phyloP scores from a whole-genome alignment of 2,797 vertebrate species.

The Cirrhinus molitorella region DNA sequence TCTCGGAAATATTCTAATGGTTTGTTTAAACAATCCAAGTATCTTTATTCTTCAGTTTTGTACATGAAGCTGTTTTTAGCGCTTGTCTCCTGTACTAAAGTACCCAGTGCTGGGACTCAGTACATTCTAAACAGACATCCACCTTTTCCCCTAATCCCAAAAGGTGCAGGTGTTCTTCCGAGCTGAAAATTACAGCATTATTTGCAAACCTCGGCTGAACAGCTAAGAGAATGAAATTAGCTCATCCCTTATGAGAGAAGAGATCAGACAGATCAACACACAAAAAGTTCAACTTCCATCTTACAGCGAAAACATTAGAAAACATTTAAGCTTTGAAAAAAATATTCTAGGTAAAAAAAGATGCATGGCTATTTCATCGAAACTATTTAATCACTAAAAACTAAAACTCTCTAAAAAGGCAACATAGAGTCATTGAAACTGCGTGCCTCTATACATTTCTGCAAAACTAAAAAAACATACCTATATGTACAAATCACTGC shows the following conservation, averaged over 20 bases:
- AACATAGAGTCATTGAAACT: too few relatives aligned
- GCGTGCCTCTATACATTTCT: too few relatives aligned
- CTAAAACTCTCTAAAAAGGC: too few relatives aligned
- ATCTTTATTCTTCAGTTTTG: conserved; percentile 34
- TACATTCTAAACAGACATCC: conserved; percentile 46
- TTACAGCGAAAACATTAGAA: background rate
- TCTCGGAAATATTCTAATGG: conserved; percentile 1
- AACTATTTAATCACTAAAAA: too few relatives aligned
- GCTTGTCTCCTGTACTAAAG: conserved; percentile 15
- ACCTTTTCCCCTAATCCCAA: conserved; percentile 51
- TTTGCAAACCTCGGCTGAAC: conserved; percentile 63
- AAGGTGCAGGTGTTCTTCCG: conserved; percentile 66
- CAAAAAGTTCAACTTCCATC: conserved; percentile 2
- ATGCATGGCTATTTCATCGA: background rate
- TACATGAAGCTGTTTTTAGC: conserved; percentile 37
- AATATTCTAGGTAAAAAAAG: background rate
- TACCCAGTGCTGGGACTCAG: conserved; percentile 32
- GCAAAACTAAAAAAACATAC: too few relatives aligned
- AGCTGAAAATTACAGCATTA: conserved; percentile 66
- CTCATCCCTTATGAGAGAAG: conserved; percentile 42
- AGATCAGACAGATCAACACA: conserved; percentile 39
- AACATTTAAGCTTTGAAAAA: background rate
- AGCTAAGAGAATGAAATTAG: conserved; percentile 42
- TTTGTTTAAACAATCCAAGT: conserved; percentile 20
- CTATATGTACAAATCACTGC: too few relatives aligned